These are phyloP conservation scores for Sipha maydis DNA, from an alignment of 2,888 invertebrate genomes.

Conservation along the genomic window DNA sequence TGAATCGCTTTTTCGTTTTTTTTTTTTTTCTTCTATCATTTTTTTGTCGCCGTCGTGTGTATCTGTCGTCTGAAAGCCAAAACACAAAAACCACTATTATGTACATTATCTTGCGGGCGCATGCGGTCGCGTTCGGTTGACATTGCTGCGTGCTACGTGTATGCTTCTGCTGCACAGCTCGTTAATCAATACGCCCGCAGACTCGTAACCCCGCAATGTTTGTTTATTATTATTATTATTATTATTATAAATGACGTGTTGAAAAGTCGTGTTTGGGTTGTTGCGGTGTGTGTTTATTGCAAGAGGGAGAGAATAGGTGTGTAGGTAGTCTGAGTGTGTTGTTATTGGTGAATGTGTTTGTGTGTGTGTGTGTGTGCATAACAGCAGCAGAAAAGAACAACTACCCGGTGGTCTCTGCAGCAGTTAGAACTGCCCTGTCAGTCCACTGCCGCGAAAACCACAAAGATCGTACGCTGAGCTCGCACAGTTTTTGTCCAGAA, in stretches of 20 bases:
- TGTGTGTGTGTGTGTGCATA: constrained; percentile 2
- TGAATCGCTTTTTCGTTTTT: background rate
- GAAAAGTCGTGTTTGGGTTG: constrained; percentile 49
- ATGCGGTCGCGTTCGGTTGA: too few relatives aligned
- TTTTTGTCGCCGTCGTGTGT: background rate
- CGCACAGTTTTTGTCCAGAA: background rate
- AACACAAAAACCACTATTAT: constrained; percentile 23
- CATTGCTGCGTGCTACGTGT: background rate
- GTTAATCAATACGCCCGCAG: constrained; percentile 43
- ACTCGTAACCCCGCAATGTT: background rate
- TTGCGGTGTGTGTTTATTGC: background rate
- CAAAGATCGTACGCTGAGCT: constrained; percentile 8
- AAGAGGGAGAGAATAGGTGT: background rate
- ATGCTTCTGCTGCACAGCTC: background rate
- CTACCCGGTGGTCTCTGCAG: background rate
- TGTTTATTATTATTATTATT: constrained; percentile 16
- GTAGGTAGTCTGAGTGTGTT: background rate
- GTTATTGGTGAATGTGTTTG: background rate
- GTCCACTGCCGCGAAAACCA: background rate
- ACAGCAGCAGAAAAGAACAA: background rate
- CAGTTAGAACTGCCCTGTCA: too few relatives aligned
- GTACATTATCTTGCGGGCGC: too few relatives aligned
- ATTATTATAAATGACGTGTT: constrained; percentile 2
- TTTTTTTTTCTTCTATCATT: background rate
- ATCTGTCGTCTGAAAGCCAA: background rate